These are phyloP conservation scores for Torymus aiolomorphi DNA, from an alignment of 2,888 invertebrate species.

Conservation along the genomic window DNA sequence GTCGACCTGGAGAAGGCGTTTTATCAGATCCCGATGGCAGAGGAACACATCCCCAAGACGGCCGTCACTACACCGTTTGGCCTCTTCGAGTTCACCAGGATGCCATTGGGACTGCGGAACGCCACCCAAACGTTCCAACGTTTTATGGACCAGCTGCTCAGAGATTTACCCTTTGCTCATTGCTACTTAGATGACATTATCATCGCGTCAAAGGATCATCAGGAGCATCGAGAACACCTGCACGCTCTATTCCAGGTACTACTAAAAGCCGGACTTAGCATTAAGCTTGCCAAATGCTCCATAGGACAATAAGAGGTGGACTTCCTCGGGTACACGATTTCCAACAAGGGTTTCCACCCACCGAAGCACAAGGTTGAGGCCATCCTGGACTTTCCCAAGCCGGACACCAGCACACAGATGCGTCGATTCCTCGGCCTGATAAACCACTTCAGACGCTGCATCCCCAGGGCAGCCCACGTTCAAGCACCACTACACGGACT, in stretches of 20 bases:
- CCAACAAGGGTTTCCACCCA: constrained; percentile 65
- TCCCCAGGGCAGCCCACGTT: constrained; percentile 67
- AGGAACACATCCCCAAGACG: too few species aligned
- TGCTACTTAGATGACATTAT: constrained; percentile 61
- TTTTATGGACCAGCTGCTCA: too few species aligned
- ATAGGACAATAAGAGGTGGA: constrained; percentile 62
- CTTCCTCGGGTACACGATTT: constrained; percentile 65
- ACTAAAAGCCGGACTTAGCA: constrained; percentile 41
- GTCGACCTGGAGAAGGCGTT: too few species aligned
- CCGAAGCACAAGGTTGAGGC: constrained; percentile 66
- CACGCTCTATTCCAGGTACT: constrained; percentile 59
- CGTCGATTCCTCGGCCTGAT: constrained; percentile 69
- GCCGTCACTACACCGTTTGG: too few species aligned
- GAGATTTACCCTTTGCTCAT: too few species aligned
- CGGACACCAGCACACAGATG: constrained; percentile 65
- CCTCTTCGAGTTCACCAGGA: too few species aligned
- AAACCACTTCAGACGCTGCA: constrained; percentile 70
- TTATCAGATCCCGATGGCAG: too few species aligned
- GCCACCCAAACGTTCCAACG: too few species aligned
- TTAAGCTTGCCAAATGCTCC: constrained; percentile 66
- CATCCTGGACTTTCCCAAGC: constrained; percentile 62
- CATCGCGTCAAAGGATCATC: constrained; percentile 45
- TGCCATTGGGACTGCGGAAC: too few species aligned
- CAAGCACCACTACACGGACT: constrained; percentile 69
- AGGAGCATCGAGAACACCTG: constrained; percentile 58